These are phyloP conservation scores for Pongo pygmaeus DNA, from an alignment of 2,113 vertebrate species.

Conservation along the genomic window DNA sequence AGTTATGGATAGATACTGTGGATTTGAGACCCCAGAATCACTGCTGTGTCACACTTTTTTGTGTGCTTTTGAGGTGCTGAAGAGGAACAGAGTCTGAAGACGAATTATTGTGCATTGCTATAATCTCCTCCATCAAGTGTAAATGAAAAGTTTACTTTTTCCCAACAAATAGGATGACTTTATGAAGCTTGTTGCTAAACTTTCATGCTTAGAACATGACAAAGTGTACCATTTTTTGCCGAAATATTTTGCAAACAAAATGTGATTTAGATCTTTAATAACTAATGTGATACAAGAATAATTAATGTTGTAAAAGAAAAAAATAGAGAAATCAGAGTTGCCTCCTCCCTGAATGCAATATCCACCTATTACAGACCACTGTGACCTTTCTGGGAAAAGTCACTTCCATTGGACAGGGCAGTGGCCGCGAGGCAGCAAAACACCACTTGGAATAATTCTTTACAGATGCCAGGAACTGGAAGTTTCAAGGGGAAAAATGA, in stretches of 20 bases:
- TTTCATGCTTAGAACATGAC: not conserved
- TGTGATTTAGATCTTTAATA: constrained; percentile 39
- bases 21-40: not conserved
- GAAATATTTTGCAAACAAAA: constrained; percentile 39
- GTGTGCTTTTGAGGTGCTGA: not conserved
- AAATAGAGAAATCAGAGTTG: constrained; percentile 79
- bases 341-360: constrained; percentile 68
- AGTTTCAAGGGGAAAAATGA: constrained; percentile 90
- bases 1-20: not conserved
- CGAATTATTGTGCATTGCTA: not conserved
- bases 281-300: constrained; percentile 57
- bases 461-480: constrained; percentile 92
- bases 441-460: constrained; percentile 89
- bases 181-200: not conserved
- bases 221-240: not conserved
- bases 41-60: not conserved
- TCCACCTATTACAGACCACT: constrained; percentile 81
- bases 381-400: constrained; percentile 89
- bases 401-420: constrained; percentile 86
- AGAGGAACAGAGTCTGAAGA: not conserved
- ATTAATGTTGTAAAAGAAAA: constrained; percentile 62
- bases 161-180: not conserved
- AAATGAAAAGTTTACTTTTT: constrained; percentile 22
- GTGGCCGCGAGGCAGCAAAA: constrained; percentile 89
- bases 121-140: not conserved